These are phyloP conservation scores for Miltochrista miniata DNA, from an alignment of 2,888 invertebrate genomes.

Conservation along the genomic window DNA sequence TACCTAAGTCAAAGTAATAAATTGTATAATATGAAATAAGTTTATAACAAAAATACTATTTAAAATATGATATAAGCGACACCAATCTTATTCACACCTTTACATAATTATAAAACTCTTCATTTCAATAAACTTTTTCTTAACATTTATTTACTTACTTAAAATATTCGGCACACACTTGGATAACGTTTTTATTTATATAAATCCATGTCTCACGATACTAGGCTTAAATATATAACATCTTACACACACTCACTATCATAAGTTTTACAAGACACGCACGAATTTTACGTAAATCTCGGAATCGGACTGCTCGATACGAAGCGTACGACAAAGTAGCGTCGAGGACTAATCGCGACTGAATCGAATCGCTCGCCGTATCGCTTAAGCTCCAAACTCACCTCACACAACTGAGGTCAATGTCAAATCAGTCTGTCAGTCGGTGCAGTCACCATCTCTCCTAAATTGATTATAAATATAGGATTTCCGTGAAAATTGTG, in stretches of 20 bases:
- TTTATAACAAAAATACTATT: too few relatives aligned
- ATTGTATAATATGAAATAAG: too few relatives aligned
- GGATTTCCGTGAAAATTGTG: neutral
- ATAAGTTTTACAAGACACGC: constrained; percentile 16
- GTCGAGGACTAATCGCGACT: constrained; percentile 38
- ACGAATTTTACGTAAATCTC: constrained; percentile 13
- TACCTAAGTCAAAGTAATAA: too few relatives aligned
- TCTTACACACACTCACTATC: constrained; percentile 17
- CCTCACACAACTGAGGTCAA: constrained; percentile 17
- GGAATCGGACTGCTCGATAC: constrained; percentile 13
- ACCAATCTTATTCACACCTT: too few relatives aligned
- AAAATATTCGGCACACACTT: constrained; percentile 17
- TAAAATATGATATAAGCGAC: too few relatives aligned
- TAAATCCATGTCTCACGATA: constrained; percentile 12
- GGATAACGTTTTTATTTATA: neutral
- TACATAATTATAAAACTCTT: too few relatives aligned
- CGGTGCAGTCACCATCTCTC: neutral
- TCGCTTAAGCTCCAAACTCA: constrained; percentile 14
- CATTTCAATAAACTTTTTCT: too few relatives aligned
- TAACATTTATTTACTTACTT: constrained; percentile 16
- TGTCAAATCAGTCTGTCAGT: constrained; percentile 6
- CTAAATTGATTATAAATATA: neutral
- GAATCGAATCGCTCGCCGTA: constrained; percentile 29
- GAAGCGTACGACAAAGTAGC: constrained; percentile 25
- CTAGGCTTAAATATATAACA: constrained; percentile 1